Evolutionary conservation across 2,888 invertebrate genomes (phyloP), one percentile per base, ranked within the genome.

Genomic region (Brachyptera putata): DNA sequence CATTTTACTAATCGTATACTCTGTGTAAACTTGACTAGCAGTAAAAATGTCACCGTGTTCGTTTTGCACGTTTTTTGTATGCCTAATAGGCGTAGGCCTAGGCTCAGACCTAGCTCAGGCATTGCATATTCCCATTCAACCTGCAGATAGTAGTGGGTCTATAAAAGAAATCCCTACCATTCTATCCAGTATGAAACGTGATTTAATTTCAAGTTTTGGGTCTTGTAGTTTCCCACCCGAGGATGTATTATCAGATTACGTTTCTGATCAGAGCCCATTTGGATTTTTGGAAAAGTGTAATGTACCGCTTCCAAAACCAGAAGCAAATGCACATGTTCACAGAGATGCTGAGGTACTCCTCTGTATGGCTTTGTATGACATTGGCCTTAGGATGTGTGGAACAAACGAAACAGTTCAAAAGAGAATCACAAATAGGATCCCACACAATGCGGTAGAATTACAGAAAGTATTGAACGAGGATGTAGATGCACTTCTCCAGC

Each of bases 221-320:
- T 9, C 7, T 14, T 53, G 53, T 22, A 53, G 34, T 16, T 53
- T 53, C 22, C 53, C 53, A 9, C 37, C 53, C 3, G 21, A 4
- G 9, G 21, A 34, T 18, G 53, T 53, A 9, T 21, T 53, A 53
- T 18, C 34, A 4, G 22, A 36, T 14, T 3, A 21, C 22, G 9
- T 3, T 16, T 18, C 34, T 21, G 43, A 43, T 18, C 7, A 30
- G 11, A 11, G 11, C 5, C 18, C 16, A 16, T 53, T 53, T 21
- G 18, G 13, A 11, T 53, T 53, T 30, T 53, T 53, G 34, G 21
- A 36, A 18, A 18, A 18, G 21, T 53, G 53, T 30, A 34, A 53
- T 16, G 24, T n/a, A n/a, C 13, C 21, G 16, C 16, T 53, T 13
- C 36, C 53, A 43, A 16, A 21, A 16, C 16, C 16, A 13, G n/a